Evolutionary conservation across 2,888 invertebrate genomes (phyloP).

Genomic region (Polyommatus icarus): DNA sequence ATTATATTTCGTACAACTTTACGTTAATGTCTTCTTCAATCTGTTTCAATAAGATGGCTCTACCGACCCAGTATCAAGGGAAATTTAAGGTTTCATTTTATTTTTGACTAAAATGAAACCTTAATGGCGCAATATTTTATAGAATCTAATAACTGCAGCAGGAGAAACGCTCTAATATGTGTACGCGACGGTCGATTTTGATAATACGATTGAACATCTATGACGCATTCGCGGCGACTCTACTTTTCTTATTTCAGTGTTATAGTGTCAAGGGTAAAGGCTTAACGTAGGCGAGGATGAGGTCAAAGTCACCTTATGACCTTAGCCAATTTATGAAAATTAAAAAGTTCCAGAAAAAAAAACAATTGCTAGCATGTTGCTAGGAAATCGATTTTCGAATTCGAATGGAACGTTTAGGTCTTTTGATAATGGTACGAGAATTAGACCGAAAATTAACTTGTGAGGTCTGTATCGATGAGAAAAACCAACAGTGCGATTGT

Average conservation of each 20-base stretch:
- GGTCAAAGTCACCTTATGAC: neutral
- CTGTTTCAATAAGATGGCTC: neutral
- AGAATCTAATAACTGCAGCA: neutral
- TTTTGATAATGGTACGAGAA: neutral
- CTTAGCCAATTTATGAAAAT: neutral
- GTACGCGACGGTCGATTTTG: neutral
- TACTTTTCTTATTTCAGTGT: neutral
- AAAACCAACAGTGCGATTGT: constrained; percentile 12
- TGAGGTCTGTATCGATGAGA: neutral
- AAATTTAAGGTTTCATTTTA: too few relatives aligned
- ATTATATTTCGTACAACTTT: neutral
- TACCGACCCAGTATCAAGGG: neutral
- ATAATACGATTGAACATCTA: neutral
- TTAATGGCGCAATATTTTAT: neutral
- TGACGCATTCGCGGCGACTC: neutral
- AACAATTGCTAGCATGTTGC: too few relatives aligned
- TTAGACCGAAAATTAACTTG: neutral
- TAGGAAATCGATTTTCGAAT: neutral
- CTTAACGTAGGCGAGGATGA: neutral
- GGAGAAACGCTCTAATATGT: neutral
- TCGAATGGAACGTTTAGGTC: neutral
- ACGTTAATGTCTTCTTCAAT: neutral
- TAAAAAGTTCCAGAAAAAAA: neutral
- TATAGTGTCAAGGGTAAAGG: neutral
- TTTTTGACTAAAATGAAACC: neutral